Conservation (phyloP, 2,888 invertebrate species). For the Agonopterix subpropinquella region DNA sequence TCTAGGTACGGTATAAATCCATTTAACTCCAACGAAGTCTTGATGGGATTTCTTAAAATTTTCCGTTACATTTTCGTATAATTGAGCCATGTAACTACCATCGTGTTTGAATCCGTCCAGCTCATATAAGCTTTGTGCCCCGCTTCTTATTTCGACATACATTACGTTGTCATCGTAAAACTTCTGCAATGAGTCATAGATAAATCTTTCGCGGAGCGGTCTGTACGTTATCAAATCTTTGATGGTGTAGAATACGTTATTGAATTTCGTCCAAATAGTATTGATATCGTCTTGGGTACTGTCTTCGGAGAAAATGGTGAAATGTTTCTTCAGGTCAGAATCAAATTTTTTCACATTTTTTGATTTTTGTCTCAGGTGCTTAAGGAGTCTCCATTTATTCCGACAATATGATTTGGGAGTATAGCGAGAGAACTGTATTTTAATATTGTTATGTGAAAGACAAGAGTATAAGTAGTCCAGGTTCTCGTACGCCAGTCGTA, state of each 20-base stretch:
- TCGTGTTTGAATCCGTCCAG: conserved; percentile 76
- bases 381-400: conserved; percentile 62
- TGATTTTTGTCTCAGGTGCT: conserved; percentile 47
- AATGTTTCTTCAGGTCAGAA: conserved; percentile 57
- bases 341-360: conserved; percentile 67
- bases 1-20: conserved; percentile 81
- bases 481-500: conserved; percentile 78
- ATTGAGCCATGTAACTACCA: conserved; percentile 67
- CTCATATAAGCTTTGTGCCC: conserved; percentile 79
- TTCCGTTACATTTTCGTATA: conserved; percentile 74
- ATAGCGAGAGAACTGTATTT: conserved; percentile 39
- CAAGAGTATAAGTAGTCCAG: conserved; percentile 76
- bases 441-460: conserved; percentile 21
- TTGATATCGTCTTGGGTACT: conserved; percentile 67
- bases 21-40: conserved; percentile 79
- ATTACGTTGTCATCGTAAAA: conserved; percentile 80
- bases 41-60: conserved; percentile 76
- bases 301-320: conserved; percentile 59
- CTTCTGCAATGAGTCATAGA: conserved; percentile 77
- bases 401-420: conserved; percentile 30
- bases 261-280: conserved; percentile 77
- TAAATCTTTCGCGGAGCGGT: conserved; percentile 80
- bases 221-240: conserved; percentile 74
- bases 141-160: conserved; percentile 80
- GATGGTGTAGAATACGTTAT: conserved; percentile 70